These are phyloP conservation scores for Troides oblongomaculatus DNA, from an alignment of 2,888 invertebrate genomes.

Conservation along the genomic window DNA sequence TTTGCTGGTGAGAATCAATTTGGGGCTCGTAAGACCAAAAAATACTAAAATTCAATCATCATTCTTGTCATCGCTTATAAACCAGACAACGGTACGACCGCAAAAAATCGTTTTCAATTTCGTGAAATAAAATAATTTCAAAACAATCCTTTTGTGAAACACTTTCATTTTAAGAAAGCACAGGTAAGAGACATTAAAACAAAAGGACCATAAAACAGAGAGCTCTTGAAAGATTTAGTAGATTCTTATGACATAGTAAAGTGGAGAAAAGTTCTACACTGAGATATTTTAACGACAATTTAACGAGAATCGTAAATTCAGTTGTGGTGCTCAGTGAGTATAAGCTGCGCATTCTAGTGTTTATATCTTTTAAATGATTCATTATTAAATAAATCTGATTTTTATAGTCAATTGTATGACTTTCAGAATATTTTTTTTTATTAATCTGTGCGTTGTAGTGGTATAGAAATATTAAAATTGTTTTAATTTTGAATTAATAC, in stretches of 20 bases:
- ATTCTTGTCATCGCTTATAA: too few species aligned
- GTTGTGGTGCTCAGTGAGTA: background rate
- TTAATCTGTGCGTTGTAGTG: background rate
- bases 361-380: background rate
- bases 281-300: slow-evolving; percentile 22
- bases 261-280: slow-evolving; percentile 19
- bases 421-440: background rate
- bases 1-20: too few species aligned
- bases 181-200: slow-evolving; percentile 17
- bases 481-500: background rate
- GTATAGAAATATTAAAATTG: background rate
- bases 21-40: too few species aligned
- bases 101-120: background rate
- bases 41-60: too few species aligned
- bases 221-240: slow-evolving; percentile 22
- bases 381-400: background rate
- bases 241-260: slow-evolving; percentile 18
- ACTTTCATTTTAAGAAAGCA: slow-evolving; percentile 15
- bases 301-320: slow-evolving; percentile 20
- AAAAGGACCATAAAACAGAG: slow-evolving; percentile 12
- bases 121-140: background rate
- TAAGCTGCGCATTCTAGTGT: background rate
- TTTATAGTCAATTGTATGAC: background rate
- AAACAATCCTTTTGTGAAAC: slow-evolving; percentile 1
- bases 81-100: too few species aligned